These are phyloP conservation scores for Hydrozoanthus tunicans DNA, from an alignment of 64 coral and sea anemone genomes.

Conservation along the genomic window DNA sequence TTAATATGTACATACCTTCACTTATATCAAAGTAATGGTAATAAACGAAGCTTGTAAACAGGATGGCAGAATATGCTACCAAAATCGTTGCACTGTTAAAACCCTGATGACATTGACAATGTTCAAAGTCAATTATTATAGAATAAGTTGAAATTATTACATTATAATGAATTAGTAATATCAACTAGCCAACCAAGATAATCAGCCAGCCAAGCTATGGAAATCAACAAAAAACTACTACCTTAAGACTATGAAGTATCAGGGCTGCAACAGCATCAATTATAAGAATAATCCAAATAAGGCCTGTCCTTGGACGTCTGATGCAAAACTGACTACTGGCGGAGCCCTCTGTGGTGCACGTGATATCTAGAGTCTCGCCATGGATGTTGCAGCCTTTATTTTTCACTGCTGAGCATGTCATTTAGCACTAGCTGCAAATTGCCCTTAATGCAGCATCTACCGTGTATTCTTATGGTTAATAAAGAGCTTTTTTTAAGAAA, in stretches of 20 bases:
- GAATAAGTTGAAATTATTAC: too few relatives aligned
- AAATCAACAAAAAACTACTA: not conserved
- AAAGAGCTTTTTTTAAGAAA: too few relatives aligned
- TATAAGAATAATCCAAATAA: not conserved
- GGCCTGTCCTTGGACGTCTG: not conserved
- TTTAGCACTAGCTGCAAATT: not conserved
- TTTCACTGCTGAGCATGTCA: not conserved
- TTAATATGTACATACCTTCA: not conserved
- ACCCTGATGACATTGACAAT: not conserved
- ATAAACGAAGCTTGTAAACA: slow-evolving; percentile 4
- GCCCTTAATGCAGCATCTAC: too few relatives aligned
- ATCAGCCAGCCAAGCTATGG: not conserved
- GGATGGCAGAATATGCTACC: not conserved
- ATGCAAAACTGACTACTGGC: slow-evolving; percentile 12
- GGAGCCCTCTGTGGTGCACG: not conserved
- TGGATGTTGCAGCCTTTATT: not conserved
- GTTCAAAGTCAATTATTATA: not conserved
- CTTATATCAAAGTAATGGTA: slow-evolving; percentile 16
- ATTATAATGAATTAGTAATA: too few relatives aligned
- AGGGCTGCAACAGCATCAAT: not conserved
- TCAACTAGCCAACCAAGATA: too few relatives aligned
- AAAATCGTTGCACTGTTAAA: not conserved
- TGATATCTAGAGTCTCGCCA: not conserved
- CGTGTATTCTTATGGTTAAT: too few relatives aligned
- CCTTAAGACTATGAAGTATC: not conserved